Conservation (phyloP, 2,797 vertebrate species). For the Mus spretus region DNA sequence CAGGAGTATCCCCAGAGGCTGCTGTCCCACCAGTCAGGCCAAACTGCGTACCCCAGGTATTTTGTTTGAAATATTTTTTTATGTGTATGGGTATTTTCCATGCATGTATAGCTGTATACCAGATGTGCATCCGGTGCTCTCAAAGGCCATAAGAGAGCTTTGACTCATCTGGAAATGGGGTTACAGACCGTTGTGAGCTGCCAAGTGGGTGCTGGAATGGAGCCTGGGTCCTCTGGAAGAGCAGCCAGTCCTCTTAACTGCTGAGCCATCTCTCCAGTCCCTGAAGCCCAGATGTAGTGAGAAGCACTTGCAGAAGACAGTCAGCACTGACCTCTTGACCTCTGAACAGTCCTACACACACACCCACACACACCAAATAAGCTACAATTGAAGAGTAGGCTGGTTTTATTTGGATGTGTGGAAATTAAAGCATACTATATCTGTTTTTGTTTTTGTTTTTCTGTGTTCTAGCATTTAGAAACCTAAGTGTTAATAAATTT, state of each 20-base stretch:
- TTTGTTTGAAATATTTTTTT: not conserved
- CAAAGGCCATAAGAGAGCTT: not conserved
- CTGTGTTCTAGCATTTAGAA: conserved; percentile 40
- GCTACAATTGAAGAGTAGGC: conserved; percentile 15
- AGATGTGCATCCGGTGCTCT: not conserved
- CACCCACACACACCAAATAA: not conserved
- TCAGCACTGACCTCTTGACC: not conserved
- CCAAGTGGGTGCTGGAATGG: not conserved
- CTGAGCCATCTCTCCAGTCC: not conserved
- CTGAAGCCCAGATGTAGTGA: not conserved
- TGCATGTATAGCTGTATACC: not conserved
- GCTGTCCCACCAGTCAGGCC: not conserved
- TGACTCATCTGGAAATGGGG: not conserved
- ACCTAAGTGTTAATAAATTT: conserved; percentile 15
- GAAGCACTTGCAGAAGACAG: not conserved
- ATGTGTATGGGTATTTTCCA: not conserved
- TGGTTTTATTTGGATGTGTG: conserved; percentile 39
- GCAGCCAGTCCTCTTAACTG: not conserved
- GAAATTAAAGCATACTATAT: conserved; percentile 27
- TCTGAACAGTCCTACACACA: not conserved
- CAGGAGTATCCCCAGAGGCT: not conserved
- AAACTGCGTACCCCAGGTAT: not conserved
- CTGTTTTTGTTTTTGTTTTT: conserved; percentile 15
- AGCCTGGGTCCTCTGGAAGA: not conserved
- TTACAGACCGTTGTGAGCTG: not conserved